Evolutionary conservation across 2,888 invertebrate genomes (phyloP).

Genomic region (Megalurothrips usitatus): DNA sequence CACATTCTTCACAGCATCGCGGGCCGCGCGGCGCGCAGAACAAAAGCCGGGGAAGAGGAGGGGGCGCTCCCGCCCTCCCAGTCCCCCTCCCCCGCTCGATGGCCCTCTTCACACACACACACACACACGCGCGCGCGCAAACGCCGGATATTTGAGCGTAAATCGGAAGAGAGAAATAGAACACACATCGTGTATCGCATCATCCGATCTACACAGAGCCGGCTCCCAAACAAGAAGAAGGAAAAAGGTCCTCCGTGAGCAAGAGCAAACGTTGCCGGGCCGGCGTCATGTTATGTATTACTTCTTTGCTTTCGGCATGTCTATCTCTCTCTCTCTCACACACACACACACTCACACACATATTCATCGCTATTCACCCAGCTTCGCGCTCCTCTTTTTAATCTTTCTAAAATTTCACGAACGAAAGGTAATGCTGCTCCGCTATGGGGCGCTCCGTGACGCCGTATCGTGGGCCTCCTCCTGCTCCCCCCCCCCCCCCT

Average conservation of each 20-base stretch:
- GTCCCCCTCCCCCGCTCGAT: background rate
- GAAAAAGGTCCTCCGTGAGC: background rate
- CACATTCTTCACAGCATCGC: constrained; percentile 13
- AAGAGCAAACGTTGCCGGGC: no score
- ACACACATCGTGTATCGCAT: background rate
- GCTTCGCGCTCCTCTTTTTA: background rate
- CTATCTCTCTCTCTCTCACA: background rate
- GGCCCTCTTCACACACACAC: background rate
- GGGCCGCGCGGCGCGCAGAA: background rate
- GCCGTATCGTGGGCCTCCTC: background rate
- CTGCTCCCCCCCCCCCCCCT: background rate
- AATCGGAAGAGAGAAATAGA: background rate
- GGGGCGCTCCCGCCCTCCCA: background rate
- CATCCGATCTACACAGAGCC: background rate
- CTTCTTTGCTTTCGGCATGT: no score
- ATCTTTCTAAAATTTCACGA: no score
- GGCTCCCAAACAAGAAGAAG: background rate
- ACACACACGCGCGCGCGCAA: background rate
- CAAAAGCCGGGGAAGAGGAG: no score
- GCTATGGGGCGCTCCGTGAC: background rate
- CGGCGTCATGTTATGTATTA: no score
- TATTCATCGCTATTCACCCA: background rate
- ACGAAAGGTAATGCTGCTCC: background rate
- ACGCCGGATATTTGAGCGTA: background rate
- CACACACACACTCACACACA: background rate